phyloP scores from a whole-genome alignment of 35 echinoderm and acorn worm species.

The Lytechinus pictus region DNA sequence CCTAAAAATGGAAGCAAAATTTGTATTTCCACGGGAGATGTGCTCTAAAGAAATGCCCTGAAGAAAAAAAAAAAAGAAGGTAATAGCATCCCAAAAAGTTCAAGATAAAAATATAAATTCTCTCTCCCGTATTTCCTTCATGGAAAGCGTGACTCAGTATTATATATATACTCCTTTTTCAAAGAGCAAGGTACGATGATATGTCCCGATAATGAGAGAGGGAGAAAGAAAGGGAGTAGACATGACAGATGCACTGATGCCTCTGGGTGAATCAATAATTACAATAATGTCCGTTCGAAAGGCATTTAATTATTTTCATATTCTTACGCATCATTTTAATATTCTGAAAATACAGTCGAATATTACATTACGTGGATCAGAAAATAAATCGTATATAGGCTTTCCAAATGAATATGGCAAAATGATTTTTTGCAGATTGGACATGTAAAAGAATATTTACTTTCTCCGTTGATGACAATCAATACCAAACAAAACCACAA shows the following conservation, averaged over 20 bases:
- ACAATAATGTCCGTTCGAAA: too few species aligned
- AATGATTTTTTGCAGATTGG: too few species aligned
- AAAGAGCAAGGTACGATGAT: not conserved
- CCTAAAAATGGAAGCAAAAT: not conserved
- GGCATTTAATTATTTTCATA: too few species aligned
- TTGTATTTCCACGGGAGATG: slow-evolving; percentile 23
- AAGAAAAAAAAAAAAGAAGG: not conserved
- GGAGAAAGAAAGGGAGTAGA: not conserved
- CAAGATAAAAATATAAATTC: slow-evolving; percentile 12
- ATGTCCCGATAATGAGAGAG: not conserved
- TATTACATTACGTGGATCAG: too few species aligned
- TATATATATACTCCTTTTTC: not conserved
- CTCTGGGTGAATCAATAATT: not conserved
- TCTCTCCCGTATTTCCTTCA: slow-evolving; percentile 27
- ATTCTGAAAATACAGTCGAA: too few species aligned
- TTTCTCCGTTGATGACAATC: too few species aligned
- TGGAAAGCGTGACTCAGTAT: slow-evolving; percentile 20
- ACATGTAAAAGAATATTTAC: too few species aligned
- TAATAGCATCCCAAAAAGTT: slow-evolving; percentile 25
- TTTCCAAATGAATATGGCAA: too few species aligned
- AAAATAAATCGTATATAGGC: too few species aligned
- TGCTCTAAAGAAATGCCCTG: not conserved
- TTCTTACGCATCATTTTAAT: too few species aligned
- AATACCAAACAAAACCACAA: too few species aligned
- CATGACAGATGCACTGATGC: not conserved